Percentiles rank a stretch among this genome's conserved stretches.
phyloP scores from a whole-genome alignment of 2,113 vertebrate genomes.

The Pterophyllum scalare region DNA sequence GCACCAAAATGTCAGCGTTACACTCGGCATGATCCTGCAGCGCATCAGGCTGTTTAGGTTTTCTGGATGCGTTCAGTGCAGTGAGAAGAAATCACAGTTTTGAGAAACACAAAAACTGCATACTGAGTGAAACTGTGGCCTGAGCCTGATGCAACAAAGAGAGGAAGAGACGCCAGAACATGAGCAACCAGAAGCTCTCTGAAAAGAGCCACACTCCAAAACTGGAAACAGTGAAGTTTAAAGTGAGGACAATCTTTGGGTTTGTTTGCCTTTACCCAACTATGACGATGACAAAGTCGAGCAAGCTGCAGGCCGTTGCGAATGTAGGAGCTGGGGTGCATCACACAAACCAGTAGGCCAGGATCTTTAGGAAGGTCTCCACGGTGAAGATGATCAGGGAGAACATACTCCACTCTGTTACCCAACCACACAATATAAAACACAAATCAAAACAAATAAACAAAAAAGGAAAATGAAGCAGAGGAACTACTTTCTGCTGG shows the following conservation, averaged over 20 bases:
- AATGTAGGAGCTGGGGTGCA: conserved; percentile 94
- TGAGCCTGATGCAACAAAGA: neutral
- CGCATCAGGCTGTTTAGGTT: rapidly evolving
- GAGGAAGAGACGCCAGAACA: neutral
- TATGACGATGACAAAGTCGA: conserved; percentile 94
- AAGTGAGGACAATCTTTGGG: neutral
- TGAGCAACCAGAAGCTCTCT: neutral
- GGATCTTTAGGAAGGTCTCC: conserved; percentile 93
- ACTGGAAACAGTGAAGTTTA: neutral
- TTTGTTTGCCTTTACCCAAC: conserved; percentile 83
- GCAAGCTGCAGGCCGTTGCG: conserved; percentile 94
- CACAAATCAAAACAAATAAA: neutral
- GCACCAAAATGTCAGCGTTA: neutral
- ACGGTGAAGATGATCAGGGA: conserved; percentile 96
- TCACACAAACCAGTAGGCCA: conserved; percentile 93
- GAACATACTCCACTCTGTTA: conserved; percentile 94
- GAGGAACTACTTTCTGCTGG: neutral
- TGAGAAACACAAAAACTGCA: neutral
- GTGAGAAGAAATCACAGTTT: neutral
- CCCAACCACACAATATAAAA: conserved; percentile 64
- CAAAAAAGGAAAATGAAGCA: neutral
- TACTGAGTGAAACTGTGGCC: neutral
- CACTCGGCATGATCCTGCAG: rapidly evolving
- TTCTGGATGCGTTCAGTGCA: neutral
- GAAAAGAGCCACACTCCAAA: rapidly evolving